Evolutionary conservation across 1,140 invertebrate genomes (phyloP), one percentile per base, ranked within the genome.

Genomic region (Ephestia elutella): DNA sequence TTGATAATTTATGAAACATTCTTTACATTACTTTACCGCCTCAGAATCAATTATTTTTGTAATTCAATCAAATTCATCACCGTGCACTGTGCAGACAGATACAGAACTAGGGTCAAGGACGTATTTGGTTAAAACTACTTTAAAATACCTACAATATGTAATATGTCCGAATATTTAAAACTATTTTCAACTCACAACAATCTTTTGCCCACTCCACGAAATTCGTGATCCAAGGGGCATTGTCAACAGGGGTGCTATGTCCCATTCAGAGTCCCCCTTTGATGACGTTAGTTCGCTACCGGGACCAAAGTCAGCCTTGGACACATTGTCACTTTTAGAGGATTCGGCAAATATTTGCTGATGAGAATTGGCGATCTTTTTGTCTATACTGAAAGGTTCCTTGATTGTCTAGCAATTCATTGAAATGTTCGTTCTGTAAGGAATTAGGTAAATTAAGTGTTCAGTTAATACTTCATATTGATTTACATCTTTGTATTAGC

Each of bases 271-370:
- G 65, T 65, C 67, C 64, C 70, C 62, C 7, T 70, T 73, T 75
- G 72, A 73, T 75, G 71, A 70, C 63, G 68, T 73, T 71, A 75
- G 66, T 75, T 70, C 70, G 66, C 66, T 68, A 71, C 71, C 66
- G 65, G 65, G 72, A 70, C 70, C 71, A 75, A 76, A 79, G 76
- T 73, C 73, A 68, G 55, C 59, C 50, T 49, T 25, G 49, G 32
- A 62, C 61, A 60, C 59, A 64, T 75, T 70, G 72, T 70, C 70
- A 71, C 68, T 70, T 66, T 68, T 68, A 58, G 63, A 61, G 57
- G 50, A 62, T 65, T 55, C 51, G 17, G 30, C 65, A 70, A 71
- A 72, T 58, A 72, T 66, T 65, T 64, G 66, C 49, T 10, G 35
- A 58, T 28, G 51, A 54, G 61, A 60, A 68, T 66, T 25, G 59